Base-by-base conservation (phyloP, 2,797 vertebrate genomes). In the Eospalax fontanierii region DNA sequence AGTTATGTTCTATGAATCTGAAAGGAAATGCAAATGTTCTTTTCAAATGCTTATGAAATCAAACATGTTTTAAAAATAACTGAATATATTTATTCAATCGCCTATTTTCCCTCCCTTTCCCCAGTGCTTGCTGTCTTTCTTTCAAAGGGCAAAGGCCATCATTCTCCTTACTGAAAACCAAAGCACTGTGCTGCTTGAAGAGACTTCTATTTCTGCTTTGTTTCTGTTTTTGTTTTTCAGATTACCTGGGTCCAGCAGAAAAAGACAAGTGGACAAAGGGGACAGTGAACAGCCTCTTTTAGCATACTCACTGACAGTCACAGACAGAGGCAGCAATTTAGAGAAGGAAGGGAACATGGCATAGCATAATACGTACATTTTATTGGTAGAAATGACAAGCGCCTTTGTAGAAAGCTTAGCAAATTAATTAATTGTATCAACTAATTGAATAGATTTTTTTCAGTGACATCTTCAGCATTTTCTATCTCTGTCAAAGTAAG, bases 11-110 rank as follows among this genome's bases (percentile, higher is more conserved):
- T 82, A 1, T 93, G 61, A 35, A 46, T 91, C 21, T 89, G 30
- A 86, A 94, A 94, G 74, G 54, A 16, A 95, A 92, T 89, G 61
- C 43, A 94, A 82, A 83, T 46, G 10, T 40, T 35, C 21, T 95
- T 95, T 76, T 75, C 8, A 92, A 94, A 94, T 86, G 28, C 35
- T 95, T 86, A 95, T 70, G 38, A 95, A 93, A 95, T 93, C 18
- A 90, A 65, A 10, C 63, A 95, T 93, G 92, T 76, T 43, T 73
- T 88, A 78, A 46, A 76, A 71, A 75, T 70, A 78, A 78, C 26
- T 80, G 65, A 82, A 70, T 89, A 46, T 93, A 66, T 93, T 81
- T 95, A 76, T 93, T 90, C 46, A 85, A 28, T 35, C 0, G 2
- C 73, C 22, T 85, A 35, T 14, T 14, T 87, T 90, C 90, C 30